Conservation (phyloP, 2,113 vertebrate genomes). For the Brachionichthys hirsutus region DNA sequence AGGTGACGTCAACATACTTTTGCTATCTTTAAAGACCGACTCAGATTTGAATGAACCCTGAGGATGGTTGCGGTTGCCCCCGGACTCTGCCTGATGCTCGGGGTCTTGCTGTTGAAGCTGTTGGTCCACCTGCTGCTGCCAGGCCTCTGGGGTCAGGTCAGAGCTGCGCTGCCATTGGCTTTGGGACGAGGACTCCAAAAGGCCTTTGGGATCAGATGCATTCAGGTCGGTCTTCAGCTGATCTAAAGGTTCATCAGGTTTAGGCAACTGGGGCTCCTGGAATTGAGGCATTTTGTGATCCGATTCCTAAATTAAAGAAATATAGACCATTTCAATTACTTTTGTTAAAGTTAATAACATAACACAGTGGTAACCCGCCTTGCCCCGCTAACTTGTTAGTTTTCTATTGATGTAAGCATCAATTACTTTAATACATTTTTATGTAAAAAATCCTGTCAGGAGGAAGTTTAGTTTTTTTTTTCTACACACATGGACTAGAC, state of each 20-base stretch:
- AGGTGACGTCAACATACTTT: conserved; percentile 62
- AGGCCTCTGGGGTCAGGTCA: conserved; percentile 78
- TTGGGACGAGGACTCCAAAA: conserved; percentile 43
- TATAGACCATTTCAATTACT: not conserved
- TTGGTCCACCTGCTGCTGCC: conserved; percentile 81
- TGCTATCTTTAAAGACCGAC: conserved; percentile 78
- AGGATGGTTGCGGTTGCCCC: conserved; percentile 52
- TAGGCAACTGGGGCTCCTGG: conserved; percentile 68
- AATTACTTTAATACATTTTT: too few species aligned
- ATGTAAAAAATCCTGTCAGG: too few species aligned
- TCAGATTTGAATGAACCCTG: conserved; percentile 48
- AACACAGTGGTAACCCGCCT: too few species aligned
- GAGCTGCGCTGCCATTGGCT: conserved; percentile 75
- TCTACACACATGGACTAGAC: too few species aligned
- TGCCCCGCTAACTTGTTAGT: too few species aligned
- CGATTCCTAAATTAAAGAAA: conserved; percentile 66
- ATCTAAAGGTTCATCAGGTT: conserved; percentile 51
- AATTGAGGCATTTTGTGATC: conserved; percentile 74
- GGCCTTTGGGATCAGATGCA: conserved; percentile 40
- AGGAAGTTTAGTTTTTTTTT: too few species aligned
- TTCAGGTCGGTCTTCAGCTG: conserved; percentile 48
- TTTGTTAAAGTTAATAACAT: not conserved
- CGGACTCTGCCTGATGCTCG: conserved; percentile 66
- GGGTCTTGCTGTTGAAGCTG: conserved; percentile 71
- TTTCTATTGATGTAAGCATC: too few species aligned